Evolutionary conservation across 2,888 invertebrate species (phyloP), one percentile per base, ranked within the genome.

Genomic region (Spilarctia lutea): DNA sequence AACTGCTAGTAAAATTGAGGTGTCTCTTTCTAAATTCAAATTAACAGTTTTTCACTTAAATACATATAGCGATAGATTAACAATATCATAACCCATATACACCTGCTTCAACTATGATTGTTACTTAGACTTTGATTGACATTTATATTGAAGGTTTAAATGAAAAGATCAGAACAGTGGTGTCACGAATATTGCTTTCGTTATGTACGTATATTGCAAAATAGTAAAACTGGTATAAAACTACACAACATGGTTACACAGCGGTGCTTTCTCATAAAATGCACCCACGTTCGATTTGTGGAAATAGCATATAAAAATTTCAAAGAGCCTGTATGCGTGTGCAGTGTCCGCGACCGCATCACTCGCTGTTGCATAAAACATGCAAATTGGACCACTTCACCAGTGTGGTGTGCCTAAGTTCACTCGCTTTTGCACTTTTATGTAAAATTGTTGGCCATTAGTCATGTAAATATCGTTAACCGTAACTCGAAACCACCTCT

Each of bases 301-400:
- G 93, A 90, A 93, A 94, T 92, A 89, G 92, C 89, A 88, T 91
- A 94, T 95, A 94, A 94, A 95, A 93, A 89, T 94, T 95, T 93
- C 91, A 95, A 90, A 93, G 90, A 88, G 90, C 88, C 90, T 90
- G 90, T 88, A 89, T 90, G 89, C 91, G 89, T 90, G 89, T 91
- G 92, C 91, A 89, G 85, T 89, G 92, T 90, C 91, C 90, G 89
- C 87, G 90, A 87, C 86, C 89, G 91, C 91, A 94, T 93, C 94
- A 91, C 91, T 91, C 91, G 88, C 86, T 87, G 89, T 88, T 93
- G 93, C 94, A 95, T 96, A 94, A 95, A 94, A 93, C 93, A 96
- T 96, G 95, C 92, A 95, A 96, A 96, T 95, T 95, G 94, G 92
- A 92, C 92, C 94, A 94, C 94, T 94, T 94, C 93, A 87, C 90